Evolutionary conservation across 2,797 vertebrate species (phyloP).

Genomic region (Lophotriccus pileatus): DNA sequence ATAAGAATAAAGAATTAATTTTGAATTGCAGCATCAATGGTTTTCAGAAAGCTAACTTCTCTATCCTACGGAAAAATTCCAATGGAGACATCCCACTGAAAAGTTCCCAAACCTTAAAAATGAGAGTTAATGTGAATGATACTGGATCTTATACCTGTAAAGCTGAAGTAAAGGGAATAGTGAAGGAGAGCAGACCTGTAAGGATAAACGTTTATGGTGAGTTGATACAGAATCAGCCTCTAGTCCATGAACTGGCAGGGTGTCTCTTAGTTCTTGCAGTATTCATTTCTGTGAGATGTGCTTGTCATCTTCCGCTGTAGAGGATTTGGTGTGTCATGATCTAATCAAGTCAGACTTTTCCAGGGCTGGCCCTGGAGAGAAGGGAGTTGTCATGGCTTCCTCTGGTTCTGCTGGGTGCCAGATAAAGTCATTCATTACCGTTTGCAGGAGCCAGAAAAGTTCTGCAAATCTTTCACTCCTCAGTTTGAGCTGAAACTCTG

Average conservation of each 20-base stretch:
- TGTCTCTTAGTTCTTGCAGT: background rate
- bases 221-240: constrained; percentile 12
- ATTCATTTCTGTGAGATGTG: background rate
- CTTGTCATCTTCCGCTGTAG: background rate
- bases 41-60: constrained; percentile 31
- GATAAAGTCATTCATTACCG: background rate
- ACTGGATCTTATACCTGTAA: constrained; percentile 71
- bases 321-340: background rate
- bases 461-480: background rate
- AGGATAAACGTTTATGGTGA: constrained; percentile 74
- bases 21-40: constrained; percentile 60
- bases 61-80: constrained; percentile 45
- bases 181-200: constrained; percentile 69
- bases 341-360: background rate
- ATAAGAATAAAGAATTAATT: constrained; percentile 58
- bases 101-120: constrained; percentile 7
- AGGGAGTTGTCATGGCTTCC: background rate
- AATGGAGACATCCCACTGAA: background rate
- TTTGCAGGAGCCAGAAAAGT: background rate
- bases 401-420: background rate
- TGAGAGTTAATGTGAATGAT: constrained; percentile 29
- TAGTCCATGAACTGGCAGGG: background rate
- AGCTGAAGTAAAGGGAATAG: constrained; percentile 68
- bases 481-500: background rate
- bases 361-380: background rate